Percentiles rank a stretch among this genome's conserved stretches.
Conservation (phyloP, 2,888 invertebrate species). For the Noctua janthina region DNA sequence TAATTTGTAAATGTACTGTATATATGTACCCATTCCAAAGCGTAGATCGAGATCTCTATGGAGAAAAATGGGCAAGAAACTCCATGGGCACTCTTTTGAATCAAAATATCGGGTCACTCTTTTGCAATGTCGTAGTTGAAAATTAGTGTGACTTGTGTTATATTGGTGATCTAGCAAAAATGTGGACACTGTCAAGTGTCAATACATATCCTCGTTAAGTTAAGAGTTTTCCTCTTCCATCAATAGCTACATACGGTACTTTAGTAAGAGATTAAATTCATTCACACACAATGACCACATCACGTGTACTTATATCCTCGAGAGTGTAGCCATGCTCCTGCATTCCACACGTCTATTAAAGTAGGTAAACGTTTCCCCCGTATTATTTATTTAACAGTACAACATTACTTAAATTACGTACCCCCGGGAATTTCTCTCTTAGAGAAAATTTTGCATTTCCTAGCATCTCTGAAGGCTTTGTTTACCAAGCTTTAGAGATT, state of each 20-base stretch:
- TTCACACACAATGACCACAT: constrained; percentile 8
- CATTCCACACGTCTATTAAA: constrained; percentile 28
- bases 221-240: background rate
- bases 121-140: background rate
- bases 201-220: background rate
- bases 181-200: background rate
- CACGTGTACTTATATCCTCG: background rate
- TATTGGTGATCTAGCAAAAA: background rate
- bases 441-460: constrained; percentile 22
- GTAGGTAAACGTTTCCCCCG: constrained; percentile 20
- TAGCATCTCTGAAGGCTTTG: constrained; percentile 39
- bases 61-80: background rate
- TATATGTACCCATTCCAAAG: background rate
- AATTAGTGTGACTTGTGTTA: background rate
- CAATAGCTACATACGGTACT: too few species aligned
- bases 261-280: background rate
- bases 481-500: constrained; percentile 34
- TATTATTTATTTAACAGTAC: constrained; percentile 29
- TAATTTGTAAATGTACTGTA: background rate
- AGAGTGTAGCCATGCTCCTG: background rate
- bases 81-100: background rate
- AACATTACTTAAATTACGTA: constrained; percentile 37
- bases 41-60: background rate
- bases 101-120: background rate
- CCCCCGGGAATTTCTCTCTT: constrained; percentile 11